Conservation (phyloP, 37 sponge, comb jelly and placozoan genomes). For the Tethya wilhelma region DNA sequence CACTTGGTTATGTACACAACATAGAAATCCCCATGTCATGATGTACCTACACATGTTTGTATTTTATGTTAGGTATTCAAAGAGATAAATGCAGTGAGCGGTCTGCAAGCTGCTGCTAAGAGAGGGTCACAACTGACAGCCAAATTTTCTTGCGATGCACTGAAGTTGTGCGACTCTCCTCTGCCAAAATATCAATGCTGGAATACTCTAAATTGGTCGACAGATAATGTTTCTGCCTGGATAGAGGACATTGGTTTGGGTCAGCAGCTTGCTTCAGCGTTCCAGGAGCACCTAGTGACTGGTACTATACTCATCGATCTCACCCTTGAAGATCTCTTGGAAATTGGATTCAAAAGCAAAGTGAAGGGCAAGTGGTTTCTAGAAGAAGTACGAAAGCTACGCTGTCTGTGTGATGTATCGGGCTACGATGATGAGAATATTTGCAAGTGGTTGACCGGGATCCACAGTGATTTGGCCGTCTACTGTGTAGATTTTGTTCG, state of each 20-base stretch:
- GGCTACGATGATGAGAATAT: constrained; percentile 22
- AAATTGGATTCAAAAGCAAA: constrained; percentile 28
- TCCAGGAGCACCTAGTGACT: constrained; percentile 24
- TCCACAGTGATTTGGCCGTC: constrained; percentile 27
- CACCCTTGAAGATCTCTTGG: constrained; percentile 31
- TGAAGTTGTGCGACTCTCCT: constrained; percentile 1
- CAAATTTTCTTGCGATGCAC: constrained; percentile 29
- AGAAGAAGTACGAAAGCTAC: constrained; percentile 27
- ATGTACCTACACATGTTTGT: neutral
- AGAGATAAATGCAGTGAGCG: constrained; percentile 29
- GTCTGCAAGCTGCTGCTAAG: constrained; percentile 33
- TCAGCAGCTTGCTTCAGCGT: constrained; percentile 10
- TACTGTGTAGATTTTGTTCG: constrained; percentile 37
- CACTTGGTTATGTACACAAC: too few relatives aligned
- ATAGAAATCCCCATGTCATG: too few relatives aligned
- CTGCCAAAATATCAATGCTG: constrained; percentile 51
- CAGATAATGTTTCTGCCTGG: constrained; percentile 21
- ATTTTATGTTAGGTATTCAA: constrained; percentile 13
- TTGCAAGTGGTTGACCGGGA: constrained; percentile 37
- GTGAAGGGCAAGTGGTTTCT: constrained; percentile 41
- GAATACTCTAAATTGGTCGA: constrained; percentile 39
- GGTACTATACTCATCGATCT: constrained; percentile 41
- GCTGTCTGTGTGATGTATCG: constrained; percentile 35
- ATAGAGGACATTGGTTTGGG: constrained; percentile 36
- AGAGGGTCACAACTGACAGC: constrained; percentile 40